A percentile compares a stretch with the other conserved stretches of the same genome.
Evolutionary conservation across 2,113 vertebrate genomes (phyloP).

Genomic region (Triplophysa siluroides): DNA sequence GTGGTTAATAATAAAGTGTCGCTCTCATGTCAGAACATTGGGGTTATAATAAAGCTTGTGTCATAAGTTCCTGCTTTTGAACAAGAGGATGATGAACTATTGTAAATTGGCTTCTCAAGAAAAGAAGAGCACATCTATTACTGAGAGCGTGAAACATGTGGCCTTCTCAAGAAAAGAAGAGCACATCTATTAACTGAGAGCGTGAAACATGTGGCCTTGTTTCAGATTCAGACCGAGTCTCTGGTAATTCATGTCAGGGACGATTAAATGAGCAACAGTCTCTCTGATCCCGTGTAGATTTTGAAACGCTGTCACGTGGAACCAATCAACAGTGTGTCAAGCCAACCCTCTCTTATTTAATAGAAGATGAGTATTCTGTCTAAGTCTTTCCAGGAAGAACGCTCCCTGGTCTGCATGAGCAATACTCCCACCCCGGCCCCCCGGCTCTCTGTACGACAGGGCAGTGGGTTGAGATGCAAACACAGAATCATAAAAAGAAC

Average conservation of each 20-base stretch:
- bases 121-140: background rate
- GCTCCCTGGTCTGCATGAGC: conserved; percentile 8
- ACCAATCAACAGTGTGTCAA: conserved; percentile 27
- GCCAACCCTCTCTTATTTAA: conserved; percentile 5
- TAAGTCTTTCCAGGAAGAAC: conserved; percentile 1
- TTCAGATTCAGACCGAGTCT: conserved; percentile 4
- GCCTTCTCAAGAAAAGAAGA: background rate
- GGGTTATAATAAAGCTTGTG: conserved; percentile 25
- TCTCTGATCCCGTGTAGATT: conserved; percentile 3
- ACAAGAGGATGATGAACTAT: conserved; percentile 26
- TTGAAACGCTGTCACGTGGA: conserved; percentile 10
- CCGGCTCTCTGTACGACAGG: background rate
- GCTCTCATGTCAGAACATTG: background rate
- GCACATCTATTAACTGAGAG: background rate
- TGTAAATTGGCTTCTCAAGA: conserved; percentile 14
- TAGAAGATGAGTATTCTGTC: conserved; percentile 30
- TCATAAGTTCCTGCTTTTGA: conserved; percentile 31
- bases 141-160: background rate
- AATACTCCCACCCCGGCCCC: background rate
- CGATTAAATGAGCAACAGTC: background rate
- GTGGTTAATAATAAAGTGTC: conserved; percentile 15
- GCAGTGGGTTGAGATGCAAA: background rate
- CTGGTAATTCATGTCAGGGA: conserved; percentile 5
- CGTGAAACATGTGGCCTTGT: background rate
- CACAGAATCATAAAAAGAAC: conserved; percentile 19